Conservation (phyloP, 2,888 invertebrate genomes). For the Molanna angustata region DNA sequence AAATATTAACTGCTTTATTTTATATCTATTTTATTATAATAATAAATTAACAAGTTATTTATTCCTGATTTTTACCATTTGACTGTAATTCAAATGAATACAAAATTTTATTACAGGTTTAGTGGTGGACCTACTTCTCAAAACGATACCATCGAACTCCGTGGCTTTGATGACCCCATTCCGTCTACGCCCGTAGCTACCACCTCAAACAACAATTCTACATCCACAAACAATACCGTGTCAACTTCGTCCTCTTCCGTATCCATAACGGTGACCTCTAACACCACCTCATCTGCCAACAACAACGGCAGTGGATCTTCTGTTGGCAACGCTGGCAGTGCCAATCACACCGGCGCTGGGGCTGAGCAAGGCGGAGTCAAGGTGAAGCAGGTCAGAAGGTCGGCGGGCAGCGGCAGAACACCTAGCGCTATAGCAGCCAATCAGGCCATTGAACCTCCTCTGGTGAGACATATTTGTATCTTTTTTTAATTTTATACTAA, state of each 20-base stretch:
- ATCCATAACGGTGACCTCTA: background rate
- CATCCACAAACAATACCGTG: slow-evolving; percentile 15
- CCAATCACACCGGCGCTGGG: slow-evolving; percentile 13
- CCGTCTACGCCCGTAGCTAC: slow-evolving; percentile 20
- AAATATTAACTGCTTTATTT: no score
- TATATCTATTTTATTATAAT: no score
- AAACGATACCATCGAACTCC: slow-evolving; percentile 87
- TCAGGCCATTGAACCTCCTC: slow-evolving; percentile 34
- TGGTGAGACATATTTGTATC: background rate
- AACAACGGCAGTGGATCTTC: slow-evolving; percentile 32
- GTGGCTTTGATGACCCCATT: slow-evolving; percentile 81
- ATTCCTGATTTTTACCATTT: no score
- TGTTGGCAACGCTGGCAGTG: slow-evolving; percentile 12
- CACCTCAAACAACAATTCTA: slow-evolving; percentile 32
- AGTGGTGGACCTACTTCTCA: slow-evolving; percentile 88
- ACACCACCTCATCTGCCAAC: background rate
- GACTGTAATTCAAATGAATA: no score
- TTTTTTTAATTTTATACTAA: no score
- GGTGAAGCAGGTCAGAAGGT: slow-evolving; percentile 31
- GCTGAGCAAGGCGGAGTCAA: slow-evolving; percentile 1
- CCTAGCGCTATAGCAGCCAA: slow-evolving; percentile 33
- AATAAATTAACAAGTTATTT: no score
- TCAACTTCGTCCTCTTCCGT: background rate
- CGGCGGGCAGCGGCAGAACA: slow-evolving; percentile 33
- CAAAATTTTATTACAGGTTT: slow-evolving; percentile 50